These are phyloP conservation scores for Liodrosophila aerea DNA, from an alignment of 2,888 invertebrate species.

Conservation along the genomic window DNA sequence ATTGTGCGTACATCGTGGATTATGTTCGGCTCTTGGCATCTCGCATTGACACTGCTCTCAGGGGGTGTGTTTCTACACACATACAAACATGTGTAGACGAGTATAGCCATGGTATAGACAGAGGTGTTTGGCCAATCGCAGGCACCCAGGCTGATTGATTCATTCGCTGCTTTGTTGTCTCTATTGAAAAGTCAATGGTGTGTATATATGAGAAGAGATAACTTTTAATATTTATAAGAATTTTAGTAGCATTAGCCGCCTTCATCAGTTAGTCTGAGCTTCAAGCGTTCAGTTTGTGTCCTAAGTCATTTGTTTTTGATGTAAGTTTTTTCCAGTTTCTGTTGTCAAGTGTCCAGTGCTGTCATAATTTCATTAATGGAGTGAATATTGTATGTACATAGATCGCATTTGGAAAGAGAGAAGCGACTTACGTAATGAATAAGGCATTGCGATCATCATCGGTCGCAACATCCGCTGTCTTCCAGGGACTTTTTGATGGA, in stretches of 20 bases:
- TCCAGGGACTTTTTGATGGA: constrained; percentile 62
- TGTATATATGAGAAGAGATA: no score
- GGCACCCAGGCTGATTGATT: no score
- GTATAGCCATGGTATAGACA: not conserved
- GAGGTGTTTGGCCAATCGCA: no score
- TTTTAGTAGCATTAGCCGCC: no score
- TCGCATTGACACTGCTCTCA: constrained; percentile 66
- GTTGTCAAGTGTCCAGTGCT: constrained; percentile 53
- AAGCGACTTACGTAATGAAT: constrained; percentile 59
- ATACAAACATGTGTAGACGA: constrained; percentile 20
- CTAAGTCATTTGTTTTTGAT: no score
- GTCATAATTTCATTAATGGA: constrained; percentile 72
- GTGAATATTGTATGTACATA: constrained; percentile 43
- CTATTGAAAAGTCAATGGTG: no score
- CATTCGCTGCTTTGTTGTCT: no score
- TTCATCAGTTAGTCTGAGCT: no score
- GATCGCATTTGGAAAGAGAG: constrained; percentile 68
- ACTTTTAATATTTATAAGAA: no score
- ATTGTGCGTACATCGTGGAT: constrained; percentile 59
- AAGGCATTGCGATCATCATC: constrained; percentile 42
- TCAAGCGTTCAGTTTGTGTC: no score
- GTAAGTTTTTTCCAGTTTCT: no score
- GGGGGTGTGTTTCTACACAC: constrained; percentile 63
- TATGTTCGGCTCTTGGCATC: constrained; percentile 60
- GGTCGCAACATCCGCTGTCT: constrained; percentile 33